Base-by-base conservation (phyloP, 2,797 vertebrate species). In the Clarias pachynema region DNA sequence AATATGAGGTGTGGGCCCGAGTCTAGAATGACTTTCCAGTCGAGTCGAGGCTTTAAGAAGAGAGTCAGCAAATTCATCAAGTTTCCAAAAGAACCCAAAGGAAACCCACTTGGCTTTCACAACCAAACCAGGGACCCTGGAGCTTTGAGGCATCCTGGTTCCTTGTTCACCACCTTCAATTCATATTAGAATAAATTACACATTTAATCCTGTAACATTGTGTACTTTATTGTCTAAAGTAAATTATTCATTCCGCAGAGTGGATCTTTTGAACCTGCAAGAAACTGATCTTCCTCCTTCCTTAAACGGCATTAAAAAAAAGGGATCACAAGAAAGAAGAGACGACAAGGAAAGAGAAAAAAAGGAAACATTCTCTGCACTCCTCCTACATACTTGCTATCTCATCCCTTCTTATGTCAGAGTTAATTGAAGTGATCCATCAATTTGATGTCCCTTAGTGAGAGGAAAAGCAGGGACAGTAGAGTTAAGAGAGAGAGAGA, bases 361-460 rank as follows among this genome's bases (percentile, higher is more conserved):
- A 83, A 81, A 88, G 63, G 60, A 63, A 69, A 49, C 59, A 37
- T 80, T 83, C 73, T 62, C 34, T 74, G 31, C 68, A 60, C 66
- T 53, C 82, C 72, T 65, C 80, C 81, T 9, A 74, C 24, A 24
- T 37, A 68, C 59, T 89, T 87, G 90, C 88, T 90, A 73, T 88
- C 87, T 86, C 88, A 87, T 88, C 83, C 86, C 84, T 85, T 88
- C 90, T 89, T 87, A 89, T 87, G 88, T 89, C 87, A 92, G 91
- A 87, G 91, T 91, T 90, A 93, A 94, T 93, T 91, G 83, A 93
- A 92, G 91, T 93, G 93, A 95, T 95, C 94, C 94, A 94, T 95
- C 95, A 95, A 91, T 85, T 79, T 26, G 69, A 37, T 0, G 68
- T 89, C 90, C 88, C 89, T 89, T 18, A 10, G 91, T 89, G 92